Base-by-base conservation (phyloP, 2,797 vertebrate genomes). In the Acanthurus tractus region DNA sequence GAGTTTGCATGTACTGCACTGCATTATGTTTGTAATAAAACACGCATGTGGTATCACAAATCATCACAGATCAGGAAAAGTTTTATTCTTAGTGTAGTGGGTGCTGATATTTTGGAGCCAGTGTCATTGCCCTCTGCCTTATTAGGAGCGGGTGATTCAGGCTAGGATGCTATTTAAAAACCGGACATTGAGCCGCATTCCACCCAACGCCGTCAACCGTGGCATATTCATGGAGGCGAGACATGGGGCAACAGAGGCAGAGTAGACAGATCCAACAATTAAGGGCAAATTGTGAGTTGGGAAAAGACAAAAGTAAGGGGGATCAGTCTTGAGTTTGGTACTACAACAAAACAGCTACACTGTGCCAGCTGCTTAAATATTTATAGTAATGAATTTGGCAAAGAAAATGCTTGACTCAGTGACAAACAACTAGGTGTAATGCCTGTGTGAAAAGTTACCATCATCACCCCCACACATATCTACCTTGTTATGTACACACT, bases 81-180 rank as follows among this genome's bases (percentile, higher is more conserved):
- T 89, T 87, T 91, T 88, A 85, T 88, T 87, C 84, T 82, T 71
- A 83, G 83, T 83, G 80, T 85, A 84, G 72, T 67, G 72, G 78
- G 79, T 74, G 90, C 70, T 93, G 93, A 91, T 95, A 94, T 94
- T 94, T 93, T 85, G 46, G 88, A 88, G 87, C 68, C 81, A 66
- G 85, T 82, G 88, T 88, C 86, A 78, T 56, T 78, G 88, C 76
- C 82, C 86, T 91, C 89, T 83, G 85, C 94, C 95, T 93, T 96
- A 93, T 95, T 94, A 89, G 94, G 95, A 85, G 82, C 6, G 84
- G 79, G 87, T 88, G 81, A 90, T 91, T 88, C 86, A 48, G 82
- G 74, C 79, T 45, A 59, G 78, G 86, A 88, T 83, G 93, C 95
- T 96, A 96, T 96, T 95, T 94, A 95, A 96, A 94, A 95, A 93